phyloP scores from a whole-genome alignment of 2,888 invertebrate species.

The Dolichopus griseipennis region DNA sequence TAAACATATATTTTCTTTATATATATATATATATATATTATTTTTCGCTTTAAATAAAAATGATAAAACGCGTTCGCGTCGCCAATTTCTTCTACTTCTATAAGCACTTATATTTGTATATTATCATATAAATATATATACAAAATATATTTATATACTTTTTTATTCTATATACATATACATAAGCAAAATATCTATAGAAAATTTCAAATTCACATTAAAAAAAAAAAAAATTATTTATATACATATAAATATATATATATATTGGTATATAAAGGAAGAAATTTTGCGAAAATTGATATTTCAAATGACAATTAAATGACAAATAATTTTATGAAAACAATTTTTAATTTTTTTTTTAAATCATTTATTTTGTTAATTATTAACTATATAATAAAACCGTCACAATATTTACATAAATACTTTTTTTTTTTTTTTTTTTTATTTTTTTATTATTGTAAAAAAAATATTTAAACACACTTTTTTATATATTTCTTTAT shows the following conservation, averaged over 20 bases:
- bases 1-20: neutral
- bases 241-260: too few species aligned
- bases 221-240: too few species aligned
- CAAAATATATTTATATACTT: neutral
- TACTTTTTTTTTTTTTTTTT: too few species aligned
- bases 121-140: too few species aligned
- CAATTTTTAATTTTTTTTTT: neutral
- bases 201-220: neutral
- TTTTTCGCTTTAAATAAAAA: neutral
- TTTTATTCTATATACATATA: neutral
- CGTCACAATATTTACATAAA: neutral
- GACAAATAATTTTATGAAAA: neutral
- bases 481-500: too few species aligned
- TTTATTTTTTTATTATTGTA: too few species aligned
- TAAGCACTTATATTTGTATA: neutral
- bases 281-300: neutral
- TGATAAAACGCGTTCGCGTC: constrained; percentile 5
- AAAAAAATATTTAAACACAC: neutral
- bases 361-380: neutral
- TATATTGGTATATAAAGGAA: neutral
- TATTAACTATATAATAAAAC: neutral
- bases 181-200: neutral
- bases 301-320: neutral
- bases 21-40: neutral
- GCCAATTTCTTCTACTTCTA: neutral